A percentile compares a stretch with the other conserved stretches of the same genome.
Evolutionary conservation across 2,113 vertebrate genomes (phyloP).

Genomic region (Anhinga anhinga): DNA sequence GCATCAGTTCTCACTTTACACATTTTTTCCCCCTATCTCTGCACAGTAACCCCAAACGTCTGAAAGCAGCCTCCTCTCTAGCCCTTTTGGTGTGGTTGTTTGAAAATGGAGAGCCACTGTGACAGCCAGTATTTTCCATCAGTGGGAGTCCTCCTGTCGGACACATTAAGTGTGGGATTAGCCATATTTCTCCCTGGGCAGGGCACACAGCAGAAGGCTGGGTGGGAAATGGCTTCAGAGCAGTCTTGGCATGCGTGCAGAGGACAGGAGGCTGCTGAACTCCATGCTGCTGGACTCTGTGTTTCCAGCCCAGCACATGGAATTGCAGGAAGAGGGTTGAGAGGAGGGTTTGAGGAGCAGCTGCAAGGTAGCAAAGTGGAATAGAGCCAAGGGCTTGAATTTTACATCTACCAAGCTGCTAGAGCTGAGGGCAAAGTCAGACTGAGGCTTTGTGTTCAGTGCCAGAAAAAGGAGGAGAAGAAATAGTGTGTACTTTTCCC

Average conservation of each 20-base stretch:
- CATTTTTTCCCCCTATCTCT: accelerated
- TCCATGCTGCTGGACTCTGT: not conserved
- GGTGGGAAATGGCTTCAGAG: not conserved
- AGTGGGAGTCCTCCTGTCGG: not conserved
- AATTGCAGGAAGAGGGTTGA: not conserved
- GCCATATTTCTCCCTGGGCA: not conserved
- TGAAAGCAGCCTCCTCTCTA: not conserved
- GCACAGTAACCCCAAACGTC: not conserved
- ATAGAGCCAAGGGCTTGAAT: not conserved
- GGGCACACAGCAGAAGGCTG: not conserved
- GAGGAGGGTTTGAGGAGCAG: not conserved
- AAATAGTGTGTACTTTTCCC: not conserved
- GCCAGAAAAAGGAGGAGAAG: not conserved
- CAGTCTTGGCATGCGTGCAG: accelerated
- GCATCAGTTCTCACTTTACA: not conserved
- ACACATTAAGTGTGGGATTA: not conserved
- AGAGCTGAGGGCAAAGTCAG: not conserved
- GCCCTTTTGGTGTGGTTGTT: not conserved
- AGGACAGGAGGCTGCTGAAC: not conserved
- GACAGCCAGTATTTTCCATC: not conserved
- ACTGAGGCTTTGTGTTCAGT: not conserved
- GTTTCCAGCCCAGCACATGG: not conserved
- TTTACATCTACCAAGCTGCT: not conserved
- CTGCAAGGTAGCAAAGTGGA: not conserved
- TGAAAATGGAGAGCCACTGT: not conserved